Conservation (phyloP, 37 sponge, comb jelly and placozoan genomes). For the Spongilla lacustris region DNA sequence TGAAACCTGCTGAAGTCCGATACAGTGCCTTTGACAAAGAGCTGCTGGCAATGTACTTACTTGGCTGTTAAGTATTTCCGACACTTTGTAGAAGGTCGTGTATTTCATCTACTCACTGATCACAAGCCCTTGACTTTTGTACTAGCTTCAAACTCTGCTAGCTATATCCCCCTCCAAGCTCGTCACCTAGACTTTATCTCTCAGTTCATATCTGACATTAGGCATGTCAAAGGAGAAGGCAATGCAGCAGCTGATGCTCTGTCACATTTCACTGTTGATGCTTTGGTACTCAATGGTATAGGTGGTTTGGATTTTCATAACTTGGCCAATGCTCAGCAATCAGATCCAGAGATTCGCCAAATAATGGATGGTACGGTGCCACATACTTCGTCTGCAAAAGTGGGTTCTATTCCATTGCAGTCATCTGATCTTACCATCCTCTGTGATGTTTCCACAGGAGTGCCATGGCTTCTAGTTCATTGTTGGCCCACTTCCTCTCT, state of each 20-base stretch:
- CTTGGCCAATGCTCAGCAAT: not conserved
- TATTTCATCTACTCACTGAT: slow-evolving; percentile 52
- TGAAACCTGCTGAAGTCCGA: slow-evolving; percentile 49
- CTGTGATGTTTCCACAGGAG: slow-evolving; percentile 45
- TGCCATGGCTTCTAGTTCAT: slow-evolving; percentile 37
- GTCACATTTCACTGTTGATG: slow-evolving; percentile 8
- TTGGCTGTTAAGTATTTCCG: slow-evolving; percentile 55
- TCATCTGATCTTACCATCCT: slow-evolving; percentile 4
- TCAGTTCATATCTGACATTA: slow-evolving; percentile 64
- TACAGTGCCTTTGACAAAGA: slow-evolving; percentile 73
- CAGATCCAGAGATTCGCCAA: not conserved
- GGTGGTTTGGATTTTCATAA: not conserved
- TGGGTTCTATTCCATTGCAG: slow-evolving; percentile 11
- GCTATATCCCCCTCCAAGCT: slow-evolving; percentile 49
- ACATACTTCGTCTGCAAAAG: slow-evolving; percentile 1
- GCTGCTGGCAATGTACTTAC: slow-evolving; percentile 51
- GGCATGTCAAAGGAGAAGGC: slow-evolving; percentile 42
- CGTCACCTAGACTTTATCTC: slow-evolving; percentile 72
- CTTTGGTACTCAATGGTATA: not conserved
- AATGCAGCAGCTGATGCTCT: no score
- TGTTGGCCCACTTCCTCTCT: slow-evolving; percentile 59
- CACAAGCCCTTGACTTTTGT: slow-evolving; percentile 71
- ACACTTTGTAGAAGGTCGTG: slow-evolving; percentile 54
- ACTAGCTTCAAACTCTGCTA: slow-evolving; percentile 22
- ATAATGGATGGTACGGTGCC: not conserved